A percentile compares a stretch with the other conserved stretches of the same genome.
phyloP scores from a whole-genome alignment of 2,113 vertebrate genomes.

The Neodontobutis hainanensis region DNA sequence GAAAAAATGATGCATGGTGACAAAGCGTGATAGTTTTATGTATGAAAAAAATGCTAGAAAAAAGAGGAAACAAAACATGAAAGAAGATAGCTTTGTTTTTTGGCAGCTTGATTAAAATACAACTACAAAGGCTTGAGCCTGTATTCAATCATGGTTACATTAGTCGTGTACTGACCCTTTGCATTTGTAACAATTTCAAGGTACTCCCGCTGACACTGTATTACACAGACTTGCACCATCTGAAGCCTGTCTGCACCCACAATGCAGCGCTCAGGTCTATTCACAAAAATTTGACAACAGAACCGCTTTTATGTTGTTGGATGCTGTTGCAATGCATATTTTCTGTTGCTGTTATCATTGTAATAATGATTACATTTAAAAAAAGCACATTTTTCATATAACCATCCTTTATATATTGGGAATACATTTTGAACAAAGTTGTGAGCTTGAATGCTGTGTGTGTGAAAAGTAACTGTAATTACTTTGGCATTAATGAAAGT shows the following conservation, averaged over 20 bases:
- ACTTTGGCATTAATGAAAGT: background rate
- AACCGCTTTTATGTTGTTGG: constrained; percentile 5
- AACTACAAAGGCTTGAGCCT: constrained; percentile 17
- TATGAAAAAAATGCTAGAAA: background rate
- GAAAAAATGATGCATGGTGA: too few species aligned
- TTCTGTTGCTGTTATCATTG: background rate
- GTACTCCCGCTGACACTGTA: constrained; percentile 32
- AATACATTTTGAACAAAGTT: too few species aligned
- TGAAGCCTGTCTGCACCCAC: constrained; percentile 29
- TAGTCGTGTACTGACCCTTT: constrained; percentile 36
- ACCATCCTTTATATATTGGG: too few species aligned
- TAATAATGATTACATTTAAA: background rate
- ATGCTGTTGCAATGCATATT: background rate
- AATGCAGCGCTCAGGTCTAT: constrained; percentile 25
- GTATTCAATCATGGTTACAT: constrained; percentile 11
- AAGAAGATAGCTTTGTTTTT: background rate
- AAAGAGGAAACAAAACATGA: background rate
- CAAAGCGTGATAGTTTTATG: too few species aligned
- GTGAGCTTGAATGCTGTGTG: background rate
- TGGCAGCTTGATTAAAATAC: constrained; percentile 6
- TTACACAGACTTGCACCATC: constrained; percentile 62
- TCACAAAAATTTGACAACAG: constrained; percentile 16
- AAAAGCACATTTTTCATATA: too few species aligned
- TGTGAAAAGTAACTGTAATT: background rate
- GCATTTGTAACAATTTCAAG: constrained; percentile 53